Conservation (phyloP, 2,888 invertebrate species). For the Andricus quercusramuli region DNA sequence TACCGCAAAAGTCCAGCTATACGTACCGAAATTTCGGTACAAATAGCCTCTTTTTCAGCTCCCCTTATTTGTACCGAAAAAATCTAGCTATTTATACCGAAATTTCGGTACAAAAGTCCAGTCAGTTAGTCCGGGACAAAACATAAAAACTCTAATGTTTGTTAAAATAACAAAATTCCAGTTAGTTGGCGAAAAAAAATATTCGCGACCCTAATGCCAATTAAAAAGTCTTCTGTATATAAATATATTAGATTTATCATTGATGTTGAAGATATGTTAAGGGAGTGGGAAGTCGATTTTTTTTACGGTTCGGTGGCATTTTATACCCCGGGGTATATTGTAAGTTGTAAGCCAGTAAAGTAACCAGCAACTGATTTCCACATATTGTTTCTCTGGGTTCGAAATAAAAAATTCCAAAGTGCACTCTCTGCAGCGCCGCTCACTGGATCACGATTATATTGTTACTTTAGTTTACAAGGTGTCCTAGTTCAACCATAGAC, state of each 20-base stretch:
- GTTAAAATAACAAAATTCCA: too few relatives aligned
- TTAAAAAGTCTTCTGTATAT: too few relatives aligned
- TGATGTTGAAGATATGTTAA: background rate
- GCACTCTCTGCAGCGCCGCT: constrained; percentile 2
- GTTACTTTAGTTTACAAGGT: constrained; percentile 22
- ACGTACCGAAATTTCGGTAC: too few relatives aligned
- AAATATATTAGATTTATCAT: background rate
- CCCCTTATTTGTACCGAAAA: too few relatives aligned
- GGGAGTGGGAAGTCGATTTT: background rate
- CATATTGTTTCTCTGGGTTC: constrained; percentile 30
- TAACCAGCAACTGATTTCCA: constrained; percentile 31
- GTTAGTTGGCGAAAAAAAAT: too few relatives aligned
- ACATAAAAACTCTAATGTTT: too few relatives aligned
- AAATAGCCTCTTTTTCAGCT: too few relatives aligned
- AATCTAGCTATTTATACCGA: too few relatives aligned
- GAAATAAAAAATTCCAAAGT: constrained; percentile 24
- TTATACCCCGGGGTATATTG: constrained; percentile 1
- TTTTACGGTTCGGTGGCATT: background rate
- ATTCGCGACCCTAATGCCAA: too few relatives aligned
- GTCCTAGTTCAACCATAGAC: constrained; percentile 7
- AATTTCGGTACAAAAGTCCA: too few relatives aligned
- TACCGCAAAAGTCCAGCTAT: too few relatives aligned
- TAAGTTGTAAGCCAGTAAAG: constrained; percentile 14
- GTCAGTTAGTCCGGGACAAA: too few relatives aligned
- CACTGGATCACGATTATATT: constrained; percentile 34